Base-by-base conservation (phyloP, 2,113 vertebrate genomes). In the Octodon degus region DNA sequence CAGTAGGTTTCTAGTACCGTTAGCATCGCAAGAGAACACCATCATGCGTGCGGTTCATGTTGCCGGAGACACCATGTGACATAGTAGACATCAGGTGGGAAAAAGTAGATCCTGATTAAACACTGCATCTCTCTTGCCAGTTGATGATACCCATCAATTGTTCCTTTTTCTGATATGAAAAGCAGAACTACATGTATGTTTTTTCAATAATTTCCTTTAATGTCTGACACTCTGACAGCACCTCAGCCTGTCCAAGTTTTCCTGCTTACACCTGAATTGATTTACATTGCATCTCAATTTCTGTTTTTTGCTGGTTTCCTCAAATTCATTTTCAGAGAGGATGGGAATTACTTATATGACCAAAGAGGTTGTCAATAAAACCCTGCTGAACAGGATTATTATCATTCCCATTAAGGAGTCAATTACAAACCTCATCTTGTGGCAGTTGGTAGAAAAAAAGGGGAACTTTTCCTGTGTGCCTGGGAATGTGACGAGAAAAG, bases 271-370 rank as follows among this genome's bases (percentile, higher is more conserved):
- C 34, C 10, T 25, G 79, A 65, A 93, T 0, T 85, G 65, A 86
- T 37, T 25, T 88, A 32, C 63, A 68, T 68, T n/a, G 53, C 58
- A 50, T 76, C 24, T 96, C 81, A 90, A 5, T 50, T 63, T 95
- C 24, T 50, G 16, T 63, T 88, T 82, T 89, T 68, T 62, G 22
- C 50, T 76, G 43, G 7, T 95, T 83, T 79, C 68, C 19, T 97
- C 68, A 62, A 62, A 89, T 82, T 86, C 83, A 79, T 86, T 92
- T 89, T 84, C 90, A 82, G 63, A 91, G 87, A 17, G 91, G 60
- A 63, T 91, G 30, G 65, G 47, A 50, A 13, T 93, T 34, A 53
- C 14, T 90, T 58, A 58, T 2, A 4, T 5, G 40, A 82, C 89
- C 89, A 89, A 63, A 80, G 32, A 16, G 81, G 62, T 1, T 58